Evolutionary conservation across 35 echinoderm and acorn worm species (phyloP).

Genomic region (Heliocidaris tuberculata): DNA sequence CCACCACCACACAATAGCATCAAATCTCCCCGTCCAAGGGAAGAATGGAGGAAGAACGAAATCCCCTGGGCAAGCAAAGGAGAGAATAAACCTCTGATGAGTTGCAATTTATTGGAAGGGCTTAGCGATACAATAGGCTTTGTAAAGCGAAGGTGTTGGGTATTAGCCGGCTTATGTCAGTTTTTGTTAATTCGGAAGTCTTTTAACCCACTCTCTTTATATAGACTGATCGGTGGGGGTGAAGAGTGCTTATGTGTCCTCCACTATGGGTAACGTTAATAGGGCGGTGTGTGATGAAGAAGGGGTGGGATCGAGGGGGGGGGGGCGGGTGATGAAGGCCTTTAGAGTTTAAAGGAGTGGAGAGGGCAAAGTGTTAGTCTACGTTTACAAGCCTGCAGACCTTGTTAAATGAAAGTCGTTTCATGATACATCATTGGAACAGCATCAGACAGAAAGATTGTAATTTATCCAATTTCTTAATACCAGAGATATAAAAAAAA

Average conservation of each 20-base stretch:
- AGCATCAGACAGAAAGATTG: no score
- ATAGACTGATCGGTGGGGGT: background rate
- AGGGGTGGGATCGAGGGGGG: background rate
- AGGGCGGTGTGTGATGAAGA: background rate
- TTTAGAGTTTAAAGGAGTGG: no score
- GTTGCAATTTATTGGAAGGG: slow-evolving; percentile 18
- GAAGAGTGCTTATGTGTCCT: background rate
- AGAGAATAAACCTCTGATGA: slow-evolving; percentile 28
- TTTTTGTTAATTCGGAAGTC: slow-evolving; percentile 31
- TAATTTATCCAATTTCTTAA: no score
- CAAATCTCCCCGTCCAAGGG: background rate
- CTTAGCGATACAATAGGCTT: slow-evolving; percentile 31
- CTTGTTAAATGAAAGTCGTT: background rate
- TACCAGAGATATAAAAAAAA: no score
- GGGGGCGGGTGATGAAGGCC: background rate
- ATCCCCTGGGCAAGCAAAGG: slow-evolving; percentile 19
- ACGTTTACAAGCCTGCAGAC: background rate
- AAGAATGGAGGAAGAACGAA: background rate
- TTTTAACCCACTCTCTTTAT: slow-evolving; percentile 9
- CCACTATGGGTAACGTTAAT: background rate
- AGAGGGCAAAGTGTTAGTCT: background rate
- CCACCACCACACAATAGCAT: background rate
- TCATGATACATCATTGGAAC: no score
- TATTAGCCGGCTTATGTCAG: slow-evolving; percentile 44
- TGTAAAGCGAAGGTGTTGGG: slow-evolving; percentile 7